Evolutionary conservation across 2,113 vertebrate species (phyloP).

Genomic region (Catharus bicknelli): DNA sequence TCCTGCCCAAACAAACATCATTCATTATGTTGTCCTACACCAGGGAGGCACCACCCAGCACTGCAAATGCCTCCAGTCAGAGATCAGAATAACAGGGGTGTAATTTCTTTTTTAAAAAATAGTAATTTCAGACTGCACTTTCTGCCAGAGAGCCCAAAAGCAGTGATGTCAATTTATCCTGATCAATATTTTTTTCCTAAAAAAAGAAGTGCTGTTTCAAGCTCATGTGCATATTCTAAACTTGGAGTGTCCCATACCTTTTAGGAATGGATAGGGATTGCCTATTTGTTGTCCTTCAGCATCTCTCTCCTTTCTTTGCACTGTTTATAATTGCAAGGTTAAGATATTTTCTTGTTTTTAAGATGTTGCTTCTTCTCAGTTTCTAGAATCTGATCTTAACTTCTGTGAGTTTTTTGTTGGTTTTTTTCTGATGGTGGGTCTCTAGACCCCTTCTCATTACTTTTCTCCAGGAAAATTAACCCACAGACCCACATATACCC

Average conservation of each 20-base stretch:
- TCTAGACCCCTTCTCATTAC: background rate
- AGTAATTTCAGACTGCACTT: background rate
- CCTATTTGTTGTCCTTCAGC: background rate
- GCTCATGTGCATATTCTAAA: background rate
- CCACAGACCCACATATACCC: background rate
- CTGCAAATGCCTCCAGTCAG: background rate
- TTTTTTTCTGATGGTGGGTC: fast-evolving
- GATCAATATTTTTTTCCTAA: background rate
- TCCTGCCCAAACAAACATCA: background rate
- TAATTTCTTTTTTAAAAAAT: background rate
- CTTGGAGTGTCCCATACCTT: background rate
- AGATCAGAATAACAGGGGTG: background rate
- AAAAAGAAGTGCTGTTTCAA: background rate
- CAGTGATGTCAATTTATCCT: background rate
- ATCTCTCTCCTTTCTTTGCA: background rate
- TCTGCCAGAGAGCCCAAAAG: background rate
- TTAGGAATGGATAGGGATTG: background rate
- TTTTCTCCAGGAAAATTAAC: background rate
- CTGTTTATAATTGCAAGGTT: background rate
- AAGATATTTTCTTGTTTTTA: background rate
- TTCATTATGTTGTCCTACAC: background rate
- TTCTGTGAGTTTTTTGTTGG: background rate
- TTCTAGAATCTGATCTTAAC: background rate
- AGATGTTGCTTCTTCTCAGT: background rate
- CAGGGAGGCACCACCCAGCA: background rate